Evolutionary conservation across 2,888 invertebrate species (phyloP), one percentile per base, ranked within the genome.

Genomic region (Stomorhina lunata): DNA sequence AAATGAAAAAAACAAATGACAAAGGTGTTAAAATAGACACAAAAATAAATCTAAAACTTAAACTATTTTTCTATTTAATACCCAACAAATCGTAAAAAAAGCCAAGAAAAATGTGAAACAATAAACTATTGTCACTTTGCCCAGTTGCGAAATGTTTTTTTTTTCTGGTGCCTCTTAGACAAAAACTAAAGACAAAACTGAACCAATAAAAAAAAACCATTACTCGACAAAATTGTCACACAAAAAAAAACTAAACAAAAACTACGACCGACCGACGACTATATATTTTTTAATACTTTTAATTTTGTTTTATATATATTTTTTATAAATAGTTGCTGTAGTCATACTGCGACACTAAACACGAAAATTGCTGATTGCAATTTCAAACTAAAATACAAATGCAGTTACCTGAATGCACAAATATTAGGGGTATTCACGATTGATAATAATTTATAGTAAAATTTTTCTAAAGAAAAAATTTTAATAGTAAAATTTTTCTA

Each of bases 141-240:
- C 45, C 29, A 63, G 32, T 40, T 61, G 61, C 22, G 22, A 61
- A 40, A 63, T 45, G n/a, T n/a, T n/a, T n/a, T n/a, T n/a, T n/a
- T n/a, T n/a, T n/a, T n/a, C n/a, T n/a, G n/a, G n/a, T n/a, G n/a
- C n/a, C n/a, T n/a, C n/a, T n/a, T n/a, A n/a, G n/a, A n/a, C n/a
- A n/a, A n/a, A 15, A 5, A n/a, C 12, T 22, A 20, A 17, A 15
- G 12, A 40, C n/a, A n/a, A 15, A 40, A 25, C n/a, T n/a, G n/a
- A n/a, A 50, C 10, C 3, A 45, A 7, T 45, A 45, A 48, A 15
- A 48, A 22, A 15, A 4, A 6, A 6, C 2, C 37, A 40, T n/a
- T 40, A 45, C 10, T 5, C 50, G 29, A 32, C 7, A 53, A n/a
- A n/a, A n/a, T 27, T 27, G 53, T 53, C 25, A 34, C 10, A 10